Evolutionary conservation across 1,140 invertebrate genomes (phyloP), one percentile per base, ranked within the genome.

Genomic region (Brachionus paranguensis): DNA sequence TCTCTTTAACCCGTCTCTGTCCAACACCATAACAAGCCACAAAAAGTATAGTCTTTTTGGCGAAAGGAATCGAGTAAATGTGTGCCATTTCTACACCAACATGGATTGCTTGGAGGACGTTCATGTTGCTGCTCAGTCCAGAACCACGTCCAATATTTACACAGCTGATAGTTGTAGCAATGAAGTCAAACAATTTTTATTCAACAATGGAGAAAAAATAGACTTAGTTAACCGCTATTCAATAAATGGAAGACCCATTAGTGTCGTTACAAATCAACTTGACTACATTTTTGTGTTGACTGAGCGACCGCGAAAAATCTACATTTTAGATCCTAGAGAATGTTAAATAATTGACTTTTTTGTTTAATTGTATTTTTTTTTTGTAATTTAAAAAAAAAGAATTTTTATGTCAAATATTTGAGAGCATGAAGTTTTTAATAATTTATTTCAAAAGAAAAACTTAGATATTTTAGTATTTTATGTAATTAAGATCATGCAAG

Each of bases 201-300:
- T 43, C 37, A 68, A 27, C 41, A 64, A 81, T 14, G 64, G 41
- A 24, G 78, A 64, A 64, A 81, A 81, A 43, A 64, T 64, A 64
- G 12, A 17, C 8, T 11, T 81, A 17, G 5, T 43, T 41, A 64
- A 43, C 12, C 33, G 78, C 11, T 76, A 37, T 27, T 20, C 72
- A n/a, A 29, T 76, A 11, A 47, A 64, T 24, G 78, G 78, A 10
- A 81, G 53, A 41, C 78, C 78, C 3, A 68, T 64, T 5, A 81
- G 78, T 81, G 53, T 81, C 17, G 33, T 68, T 3, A 68, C 50
- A 37, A 81, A 81, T 81, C 64, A 64, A 14, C 53, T 64, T 12
- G 78, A 55, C 7, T 68, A 81, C 64, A 41, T 81, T 20, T 81
- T 81, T 81, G 78, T 81, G 10, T n/a, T 81, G 17, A 64, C 78